Evolutionary conservation across 2,888 invertebrate species (phyloP).

Genomic region (Drosophila picticornis): DNA sequence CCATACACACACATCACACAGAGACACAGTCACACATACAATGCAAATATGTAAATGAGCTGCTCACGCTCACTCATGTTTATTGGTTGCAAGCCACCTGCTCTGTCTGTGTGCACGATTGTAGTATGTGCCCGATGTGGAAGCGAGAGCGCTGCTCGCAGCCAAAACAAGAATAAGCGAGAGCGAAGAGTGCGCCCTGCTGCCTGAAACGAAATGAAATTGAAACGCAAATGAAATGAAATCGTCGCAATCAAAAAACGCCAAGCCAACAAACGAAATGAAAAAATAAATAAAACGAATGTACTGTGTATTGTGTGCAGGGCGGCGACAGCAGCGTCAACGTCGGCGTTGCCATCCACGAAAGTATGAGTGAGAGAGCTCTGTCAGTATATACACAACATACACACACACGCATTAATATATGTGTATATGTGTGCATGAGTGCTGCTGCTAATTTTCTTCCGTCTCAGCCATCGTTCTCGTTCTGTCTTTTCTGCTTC

Average conservation of each 20-base stretch:
- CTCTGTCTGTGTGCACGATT: conserved; percentile 54
- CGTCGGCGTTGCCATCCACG: conserved; percentile 28
- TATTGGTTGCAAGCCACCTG: conserved; percentile 84
- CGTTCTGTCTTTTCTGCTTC: conserved; percentile 68
- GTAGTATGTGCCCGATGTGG: conserved; percentile 43
- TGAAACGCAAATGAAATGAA: conserved; percentile 80
- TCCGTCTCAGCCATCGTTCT: conserved; percentile 71
- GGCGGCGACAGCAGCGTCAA: conserved; percentile 46
- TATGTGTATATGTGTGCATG: conserved; percentile 19
- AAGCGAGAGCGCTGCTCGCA: conserved; percentile 46
- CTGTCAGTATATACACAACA: conserved; percentile 16
- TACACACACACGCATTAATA: not conserved
- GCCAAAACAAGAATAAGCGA: conserved; percentile 6
- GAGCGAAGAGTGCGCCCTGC: conserved; percentile 27
- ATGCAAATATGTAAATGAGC: conserved; percentile 72
- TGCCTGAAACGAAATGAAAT: conserved; percentile 78
- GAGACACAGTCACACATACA: conserved; percentile 43
- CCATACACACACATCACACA: conserved; percentile 16
- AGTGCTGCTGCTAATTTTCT: conserved; percentile 49
- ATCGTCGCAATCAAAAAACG: conserved; percentile 67
- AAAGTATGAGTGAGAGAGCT: conserved; percentile 56
- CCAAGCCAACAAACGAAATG: conserved; percentile 76
- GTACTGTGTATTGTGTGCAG: conserved; percentile 46
- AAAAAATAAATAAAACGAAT: conserved; percentile 80
- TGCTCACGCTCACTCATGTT: conserved; percentile 76